Percentiles rank a stretch among this genome's conserved stretches.
These are phyloP conservation scores for Spodoptera littoralis DNA, from an alignment of 2,888 invertebrate species.

Conservation along the genomic window DNA sequence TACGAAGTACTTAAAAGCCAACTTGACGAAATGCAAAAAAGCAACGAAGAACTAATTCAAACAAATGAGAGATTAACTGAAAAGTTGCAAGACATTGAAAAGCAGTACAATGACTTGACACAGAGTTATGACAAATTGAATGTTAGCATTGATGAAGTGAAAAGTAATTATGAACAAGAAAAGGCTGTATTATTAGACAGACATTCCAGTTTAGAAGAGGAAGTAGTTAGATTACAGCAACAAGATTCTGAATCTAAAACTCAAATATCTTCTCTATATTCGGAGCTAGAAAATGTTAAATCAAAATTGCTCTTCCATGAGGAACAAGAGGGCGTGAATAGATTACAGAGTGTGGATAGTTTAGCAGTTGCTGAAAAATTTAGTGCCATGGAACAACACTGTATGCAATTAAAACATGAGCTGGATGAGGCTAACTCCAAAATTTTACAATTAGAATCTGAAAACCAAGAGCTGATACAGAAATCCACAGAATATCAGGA, in stretches of 20 bases:
- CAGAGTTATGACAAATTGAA: constrained; percentile 62
- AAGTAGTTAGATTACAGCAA: constrained; percentile 59
- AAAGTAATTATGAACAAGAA: constrained; percentile 61
- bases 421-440: constrained; percentile 80
- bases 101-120: constrained; percentile 59
- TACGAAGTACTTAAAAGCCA: constrained; percentile 66
- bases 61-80: constrained; percentile 56
- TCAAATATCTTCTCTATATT: constrained; percentile 58
- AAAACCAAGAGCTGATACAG: constrained; percentile 63
- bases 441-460: constrained; percentile 70
- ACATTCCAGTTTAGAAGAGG: constrained; percentile 60
- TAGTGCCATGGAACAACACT: constrained; percentile 69
- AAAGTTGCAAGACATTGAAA: constrained; percentile 62
- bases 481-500: constrained; percentile 62
- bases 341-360: constrained; percentile 50
- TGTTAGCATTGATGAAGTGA: constrained; percentile 62
- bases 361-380: constrained; percentile 65
- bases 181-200: constrained; percentile 55
- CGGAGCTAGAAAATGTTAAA: constrained; percentile 66
- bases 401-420: constrained; percentile 64
- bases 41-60: constrained; percentile 60
- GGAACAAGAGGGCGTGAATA: constrained; percentile 51
- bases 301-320: constrained; percentile 58
- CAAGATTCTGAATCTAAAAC: constrained; percentile 62
- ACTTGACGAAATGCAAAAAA: constrained; percentile 64